Percentiles rank a stretch among this genome's conserved stretches.
phyloP scores from a whole-genome alignment of 2,888 invertebrate species.

The Taphrorychus bicolor region DNA sequence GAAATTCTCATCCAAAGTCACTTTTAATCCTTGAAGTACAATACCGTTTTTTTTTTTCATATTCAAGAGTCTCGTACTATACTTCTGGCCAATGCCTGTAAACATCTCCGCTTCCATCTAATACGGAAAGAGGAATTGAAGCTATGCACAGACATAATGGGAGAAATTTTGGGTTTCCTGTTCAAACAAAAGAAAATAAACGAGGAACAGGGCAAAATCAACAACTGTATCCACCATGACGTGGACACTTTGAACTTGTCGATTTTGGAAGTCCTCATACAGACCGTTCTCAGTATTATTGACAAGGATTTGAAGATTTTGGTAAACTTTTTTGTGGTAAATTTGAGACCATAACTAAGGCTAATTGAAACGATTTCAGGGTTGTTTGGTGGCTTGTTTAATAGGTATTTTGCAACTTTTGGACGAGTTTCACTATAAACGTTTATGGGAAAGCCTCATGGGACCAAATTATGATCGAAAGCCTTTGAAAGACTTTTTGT shows the following conservation, averaged over 20 bases:
- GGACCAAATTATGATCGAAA: slow-evolving; percentile 75
- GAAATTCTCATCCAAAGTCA: slow-evolving; percentile 64
- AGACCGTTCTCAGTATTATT: slow-evolving; percentile 82
- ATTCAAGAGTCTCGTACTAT: slow-evolving; percentile 81
- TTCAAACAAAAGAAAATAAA: slow-evolving; percentile 63
- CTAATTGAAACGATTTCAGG: slow-evolving; percentile 61
- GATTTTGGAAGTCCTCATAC: slow-evolving; percentile 83
- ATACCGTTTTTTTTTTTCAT: slow-evolving; percentile 2
- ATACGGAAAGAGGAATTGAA: slow-evolving; percentile 81
- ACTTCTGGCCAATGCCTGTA: slow-evolving; percentile 82
- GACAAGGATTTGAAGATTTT: slow-evolving; percentile 70
- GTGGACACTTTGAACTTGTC: slow-evolving; percentile 83
- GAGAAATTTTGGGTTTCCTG: slow-evolving; percentile 78
- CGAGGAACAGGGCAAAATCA: slow-evolving; percentile 64
- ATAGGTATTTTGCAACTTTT: slow-evolving; percentile 85
- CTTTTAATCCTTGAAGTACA: no score
- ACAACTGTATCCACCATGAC: slow-evolving; percentile 75
- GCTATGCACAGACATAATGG: slow-evolving; percentile 85
- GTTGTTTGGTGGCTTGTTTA: slow-evolving; percentile 86
- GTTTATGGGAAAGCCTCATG: slow-evolving; percentile 83
- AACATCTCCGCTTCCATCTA: slow-evolving; percentile 84
- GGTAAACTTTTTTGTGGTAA: slow-evolving; percentile 54
- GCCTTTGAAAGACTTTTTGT: slow-evolving; percentile 84
- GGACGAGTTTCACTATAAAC: slow-evolving; percentile 86
- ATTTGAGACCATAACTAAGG: not conserved